Conservation (phyloP, 2,113 vertebrate genomes). For the Dicrurus megarhynchus region DNA sequence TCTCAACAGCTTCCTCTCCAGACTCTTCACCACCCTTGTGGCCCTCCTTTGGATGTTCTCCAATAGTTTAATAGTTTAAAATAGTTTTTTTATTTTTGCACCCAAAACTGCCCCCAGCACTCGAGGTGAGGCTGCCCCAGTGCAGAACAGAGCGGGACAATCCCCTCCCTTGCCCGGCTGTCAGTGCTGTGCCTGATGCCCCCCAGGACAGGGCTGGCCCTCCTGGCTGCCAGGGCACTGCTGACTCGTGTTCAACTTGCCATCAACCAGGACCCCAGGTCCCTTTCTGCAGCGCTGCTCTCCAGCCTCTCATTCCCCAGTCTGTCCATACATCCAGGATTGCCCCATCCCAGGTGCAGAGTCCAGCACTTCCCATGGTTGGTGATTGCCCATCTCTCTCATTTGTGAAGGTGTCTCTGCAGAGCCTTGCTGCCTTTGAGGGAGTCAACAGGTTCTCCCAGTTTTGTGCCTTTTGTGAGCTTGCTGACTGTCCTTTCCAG, state of each 20-base stretch:
- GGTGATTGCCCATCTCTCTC: too few relatives aligned
- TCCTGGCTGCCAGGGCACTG: neutral
- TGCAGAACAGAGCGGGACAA: fast-evolving
- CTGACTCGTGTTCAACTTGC: fast-evolving
- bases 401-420: neutral
- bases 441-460: neutral
- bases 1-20: neutral
- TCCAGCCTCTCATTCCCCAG: neutral
- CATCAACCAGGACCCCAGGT: fast-evolving
- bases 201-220: neutral
- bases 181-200: fast-evolving
- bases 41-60: neutral
- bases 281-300: neutral
- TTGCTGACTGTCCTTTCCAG: neutral
- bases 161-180: neutral
- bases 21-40: neutral
- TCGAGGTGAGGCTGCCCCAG: fast-evolving
- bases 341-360: neutral
- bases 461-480: neutral
- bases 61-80: neutral
- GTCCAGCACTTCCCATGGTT: fast-evolving
- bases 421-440: neutral
- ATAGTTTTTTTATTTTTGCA: neutral
- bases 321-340: neutral
- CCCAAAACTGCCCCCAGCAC: neutral